Conservation (phyloP, 2,888 invertebrate genomes). For the Cephus pulcher region DNA sequence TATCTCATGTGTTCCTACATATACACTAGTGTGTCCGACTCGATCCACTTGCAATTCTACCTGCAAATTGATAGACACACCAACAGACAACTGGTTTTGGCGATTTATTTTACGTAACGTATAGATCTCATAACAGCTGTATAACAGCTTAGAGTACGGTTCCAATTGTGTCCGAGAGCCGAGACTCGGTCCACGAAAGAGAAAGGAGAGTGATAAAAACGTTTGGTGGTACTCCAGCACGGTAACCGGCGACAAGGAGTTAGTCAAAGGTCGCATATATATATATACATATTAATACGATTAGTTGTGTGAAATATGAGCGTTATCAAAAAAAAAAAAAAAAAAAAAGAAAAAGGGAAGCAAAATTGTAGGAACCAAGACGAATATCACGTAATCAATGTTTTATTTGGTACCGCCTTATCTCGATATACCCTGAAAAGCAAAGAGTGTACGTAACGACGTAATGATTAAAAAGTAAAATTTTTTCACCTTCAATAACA, state of each 20-base stretch:
- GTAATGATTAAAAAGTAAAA: background rate
- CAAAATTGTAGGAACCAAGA: background rate
- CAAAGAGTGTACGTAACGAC: background rate
- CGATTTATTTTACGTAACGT: conserved; percentile 1
- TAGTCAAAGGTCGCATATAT: conserved; percentile 14
- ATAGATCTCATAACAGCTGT: background rate
- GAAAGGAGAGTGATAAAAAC: conserved; percentile 28
- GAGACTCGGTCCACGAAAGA: conserved; percentile 19
- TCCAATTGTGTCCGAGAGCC: conserved; percentile 4
- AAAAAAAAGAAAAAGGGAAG: background rate
- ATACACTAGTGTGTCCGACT: no score
- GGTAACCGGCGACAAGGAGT: conserved; percentile 3
- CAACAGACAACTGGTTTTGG: background rate
- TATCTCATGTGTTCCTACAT: no score
- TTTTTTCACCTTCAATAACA: background rate
- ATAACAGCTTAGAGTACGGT: conserved; percentile 2
- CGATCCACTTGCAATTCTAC: background rate
- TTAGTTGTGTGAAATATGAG: background rate
- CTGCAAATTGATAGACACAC: background rate
- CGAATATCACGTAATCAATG: background rate
- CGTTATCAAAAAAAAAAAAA: background rate
- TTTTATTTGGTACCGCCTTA: conserved; percentile 1
- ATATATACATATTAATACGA: background rate
- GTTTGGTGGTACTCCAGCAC: conserved; percentile 4
- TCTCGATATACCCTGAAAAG: background rate